A percentile compares a stretch with the other conserved stretches of the same genome.
phyloP scores from a whole-genome alignment of 2,797 vertebrate genomes.

The Anableps anableps region DNA sequence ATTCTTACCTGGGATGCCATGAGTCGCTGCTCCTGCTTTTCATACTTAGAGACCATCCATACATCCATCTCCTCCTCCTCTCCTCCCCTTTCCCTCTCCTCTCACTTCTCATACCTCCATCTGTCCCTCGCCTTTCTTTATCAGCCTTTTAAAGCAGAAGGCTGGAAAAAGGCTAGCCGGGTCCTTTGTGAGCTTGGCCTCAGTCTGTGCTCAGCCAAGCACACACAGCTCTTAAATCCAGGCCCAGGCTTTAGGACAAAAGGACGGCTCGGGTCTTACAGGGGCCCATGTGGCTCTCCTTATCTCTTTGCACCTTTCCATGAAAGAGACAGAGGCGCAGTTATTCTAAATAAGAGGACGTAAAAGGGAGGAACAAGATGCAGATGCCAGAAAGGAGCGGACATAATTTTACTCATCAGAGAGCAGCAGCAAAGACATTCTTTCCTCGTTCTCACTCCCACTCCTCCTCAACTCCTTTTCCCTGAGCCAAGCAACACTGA shows the following conservation, averaged over 20 bases:
- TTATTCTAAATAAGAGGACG: constrained; percentile 59
- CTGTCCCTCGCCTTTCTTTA: constrained; percentile 73
- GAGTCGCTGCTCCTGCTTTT: constrained; percentile 63
- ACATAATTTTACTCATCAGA: constrained; percentile 62
- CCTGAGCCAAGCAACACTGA: constrained; percentile 64
- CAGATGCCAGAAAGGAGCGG: constrained; percentile 45
- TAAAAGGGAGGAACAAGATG: constrained; percentile 41
- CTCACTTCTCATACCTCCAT: constrained; percentile 69
- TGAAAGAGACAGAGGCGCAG: constrained; percentile 57
- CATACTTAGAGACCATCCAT: constrained; percentile 51
- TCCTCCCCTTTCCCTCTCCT: constrained; percentile 1
- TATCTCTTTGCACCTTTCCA: constrained; percentile 62
- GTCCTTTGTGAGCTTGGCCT: constrained; percentile 66
- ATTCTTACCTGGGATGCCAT: constrained; percentile 74
- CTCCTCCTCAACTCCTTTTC: constrained; percentile 55
- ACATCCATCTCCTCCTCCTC: constrained; percentile 39
- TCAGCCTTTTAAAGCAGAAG: constrained; percentile 68
- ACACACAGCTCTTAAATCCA: constrained; percentile 71
- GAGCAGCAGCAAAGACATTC: constrained; percentile 48
- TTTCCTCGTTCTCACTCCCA: constrained; percentile 32
- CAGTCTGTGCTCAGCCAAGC: constrained; percentile 78
- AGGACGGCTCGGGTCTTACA: constrained; percentile 64
- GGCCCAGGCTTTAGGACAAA: constrained; percentile 69
- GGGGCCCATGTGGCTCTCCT: constrained; percentile 60
- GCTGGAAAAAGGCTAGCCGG: constrained; percentile 69